Evolutionary conservation across 2,797 vertebrate species (phyloP).

Genomic region (Sebastes glaucus): DNA sequence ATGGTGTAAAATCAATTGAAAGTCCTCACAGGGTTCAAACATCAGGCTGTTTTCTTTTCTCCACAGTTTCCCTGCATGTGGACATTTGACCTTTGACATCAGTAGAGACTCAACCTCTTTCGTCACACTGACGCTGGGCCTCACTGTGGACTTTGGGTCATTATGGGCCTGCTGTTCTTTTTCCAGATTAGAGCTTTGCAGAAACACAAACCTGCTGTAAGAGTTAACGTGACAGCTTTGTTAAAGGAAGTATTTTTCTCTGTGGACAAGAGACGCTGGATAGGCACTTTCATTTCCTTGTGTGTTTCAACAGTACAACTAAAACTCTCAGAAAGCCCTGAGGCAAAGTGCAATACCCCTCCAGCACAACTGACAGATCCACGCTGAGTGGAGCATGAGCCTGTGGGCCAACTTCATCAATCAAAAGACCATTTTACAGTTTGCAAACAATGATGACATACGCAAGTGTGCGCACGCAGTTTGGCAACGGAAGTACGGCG

Average conservation of each 20-base stretch:
- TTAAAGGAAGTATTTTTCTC: neutral
- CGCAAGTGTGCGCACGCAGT: accelerated
- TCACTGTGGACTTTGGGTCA: neutral
- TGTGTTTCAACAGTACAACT: neutral
- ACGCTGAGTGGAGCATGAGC: neutral
- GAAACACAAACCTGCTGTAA: neutral
- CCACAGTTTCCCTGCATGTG: neutral
- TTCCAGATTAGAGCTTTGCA: neutral
- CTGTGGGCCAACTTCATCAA: neutral
- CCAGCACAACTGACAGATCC: neutral
- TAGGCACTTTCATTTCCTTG: slow-evolving; percentile 19
- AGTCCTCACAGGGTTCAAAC: neutral
- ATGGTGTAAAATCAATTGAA: neutral
- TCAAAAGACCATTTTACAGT: neutral
- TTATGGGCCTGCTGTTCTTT: neutral
- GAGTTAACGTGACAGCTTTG: neutral
- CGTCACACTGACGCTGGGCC: neutral
- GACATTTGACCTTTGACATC: slow-evolving; percentile 19
- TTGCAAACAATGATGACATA: too few species aligned
- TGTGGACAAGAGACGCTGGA: neutral
- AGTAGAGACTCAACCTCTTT: neutral
- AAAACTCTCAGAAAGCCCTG: neutral
- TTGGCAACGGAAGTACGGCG: too few species aligned
- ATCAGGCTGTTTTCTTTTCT: neutral
- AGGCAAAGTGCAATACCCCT: neutral